A percentile compares a stretch with the other conserved stretches of the same genome.
phyloP scores from a whole-genome alignment of 2,888 invertebrate species.

The Hypena proboscidalis region DNA sequence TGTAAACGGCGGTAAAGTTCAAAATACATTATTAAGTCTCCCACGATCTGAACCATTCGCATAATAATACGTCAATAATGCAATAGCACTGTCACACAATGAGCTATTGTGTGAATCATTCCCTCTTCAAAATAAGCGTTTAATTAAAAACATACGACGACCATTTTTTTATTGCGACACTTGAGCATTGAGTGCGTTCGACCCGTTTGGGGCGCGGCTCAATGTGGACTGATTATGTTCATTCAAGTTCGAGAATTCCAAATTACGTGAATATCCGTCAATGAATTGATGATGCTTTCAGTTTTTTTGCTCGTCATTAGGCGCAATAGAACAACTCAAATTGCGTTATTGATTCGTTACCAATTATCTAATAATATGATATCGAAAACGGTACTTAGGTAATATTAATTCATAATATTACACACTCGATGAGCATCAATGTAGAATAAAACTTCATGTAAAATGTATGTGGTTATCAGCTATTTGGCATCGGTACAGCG shows the following conservation, averaged over 20 bases:
- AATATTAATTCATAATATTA: too few relatives aligned
- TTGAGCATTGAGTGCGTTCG: conserved; percentile 41
- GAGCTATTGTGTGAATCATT: conserved; percentile 59
- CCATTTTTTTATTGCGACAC: conserved; percentile 47
- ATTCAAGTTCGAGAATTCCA: conserved; percentile 51
- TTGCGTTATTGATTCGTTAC: conserved; percentile 17
- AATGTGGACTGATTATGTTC: conserved; percentile 58
- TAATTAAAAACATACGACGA: conserved; percentile 61
- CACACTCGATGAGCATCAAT: conserved; percentile 5
- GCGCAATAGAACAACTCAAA: conserved; percentile 28
- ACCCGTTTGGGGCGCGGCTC: conserved; percentile 42
- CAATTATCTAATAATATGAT: conserved; percentile 9
- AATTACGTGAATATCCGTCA: conserved; percentile 54
- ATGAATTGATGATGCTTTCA: conserved; percentile 53
- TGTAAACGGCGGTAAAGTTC: not conserved
- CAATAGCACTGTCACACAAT: conserved; percentile 59
- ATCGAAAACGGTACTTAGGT: not conserved
- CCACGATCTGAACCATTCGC: conserved; percentile 44
- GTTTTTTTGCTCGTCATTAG: conserved; percentile 37
- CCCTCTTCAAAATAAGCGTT: conserved; percentile 61
- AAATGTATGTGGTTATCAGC: conserved; percentile 18
- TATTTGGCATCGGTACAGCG: conserved; percentile 19
- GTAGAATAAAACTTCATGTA: conserved; percentile 5
- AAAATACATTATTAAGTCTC: conserved; percentile 8
- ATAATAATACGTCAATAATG: conserved; percentile 54